Evolutionary conservation across 1,140 invertebrate genomes (phyloP).

Genomic region (Aphaenogaster rudis): DNA sequence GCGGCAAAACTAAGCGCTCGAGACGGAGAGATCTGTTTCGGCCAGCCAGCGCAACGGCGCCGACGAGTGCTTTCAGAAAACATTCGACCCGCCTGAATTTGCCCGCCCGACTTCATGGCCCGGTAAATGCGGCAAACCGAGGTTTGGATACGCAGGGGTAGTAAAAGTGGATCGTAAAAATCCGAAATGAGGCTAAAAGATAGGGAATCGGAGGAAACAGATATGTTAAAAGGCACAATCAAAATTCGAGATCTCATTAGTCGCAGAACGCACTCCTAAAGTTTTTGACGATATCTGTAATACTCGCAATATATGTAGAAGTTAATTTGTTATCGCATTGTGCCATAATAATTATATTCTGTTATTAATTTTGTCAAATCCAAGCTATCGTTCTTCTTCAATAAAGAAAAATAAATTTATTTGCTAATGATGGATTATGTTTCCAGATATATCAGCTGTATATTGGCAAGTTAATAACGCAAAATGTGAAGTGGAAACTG

Average conservation of each 20-base stretch:
- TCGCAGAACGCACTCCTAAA: not conserved
- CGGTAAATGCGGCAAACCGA: not conserved
- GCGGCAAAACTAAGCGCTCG: slow-evolving; percentile 80
- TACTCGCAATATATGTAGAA: not conserved
- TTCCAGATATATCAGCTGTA: not conserved
- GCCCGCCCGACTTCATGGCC: not conserved
- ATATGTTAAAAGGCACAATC: not conserved
- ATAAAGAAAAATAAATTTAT: slow-evolving; percentile 6
- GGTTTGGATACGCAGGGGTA: slow-evolving; percentile 9
- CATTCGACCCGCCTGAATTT: slow-evolving; percentile 55
- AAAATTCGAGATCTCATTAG: not conserved
- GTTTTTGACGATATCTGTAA: not conserved
- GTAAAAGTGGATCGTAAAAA: slow-evolving; percentile 27
- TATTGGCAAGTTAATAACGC: not conserved
- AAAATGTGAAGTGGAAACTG: slow-evolving; percentile 1
- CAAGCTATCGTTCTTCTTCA: not conserved
- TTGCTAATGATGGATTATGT: not conserved
- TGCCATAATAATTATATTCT: not conserved
- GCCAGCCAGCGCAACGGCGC: slow-evolving; percentile 51
- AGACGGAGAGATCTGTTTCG: slow-evolving; percentile 72
- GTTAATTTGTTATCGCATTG: not conserved
- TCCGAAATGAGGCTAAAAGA: not conserved
- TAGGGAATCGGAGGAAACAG: not conserved
- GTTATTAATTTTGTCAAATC: not conserved
- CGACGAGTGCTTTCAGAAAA: slow-evolving; percentile 75